Conservation (phyloP, 2,888 invertebrate species). For the Danaus chrysippus region DNA sequence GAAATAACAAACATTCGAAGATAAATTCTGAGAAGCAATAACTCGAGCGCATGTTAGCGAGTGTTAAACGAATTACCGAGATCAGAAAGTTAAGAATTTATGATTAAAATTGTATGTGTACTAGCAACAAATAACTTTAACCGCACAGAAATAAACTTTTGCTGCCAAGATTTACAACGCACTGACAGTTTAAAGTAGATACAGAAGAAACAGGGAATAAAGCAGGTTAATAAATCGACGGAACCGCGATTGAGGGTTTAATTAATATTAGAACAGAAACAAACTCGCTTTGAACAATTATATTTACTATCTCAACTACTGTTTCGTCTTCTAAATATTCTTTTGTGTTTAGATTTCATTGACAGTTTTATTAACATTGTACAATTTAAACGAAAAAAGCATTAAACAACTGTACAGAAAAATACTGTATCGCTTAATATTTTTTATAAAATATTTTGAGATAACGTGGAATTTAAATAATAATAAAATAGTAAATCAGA, state of each 20-base stretch:
- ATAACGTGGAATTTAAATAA: too few relatives aligned
- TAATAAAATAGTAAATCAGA: too few relatives aligned
- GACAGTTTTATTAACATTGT: too few relatives aligned
- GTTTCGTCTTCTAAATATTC: too few relatives aligned
- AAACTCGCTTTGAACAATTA: conserved; percentile 47
- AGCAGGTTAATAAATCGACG: conserved; percentile 32
- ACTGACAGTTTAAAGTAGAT: conserved; percentile 1
- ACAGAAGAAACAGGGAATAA: conserved; percentile 10
- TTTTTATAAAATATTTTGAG: too few relatives aligned
- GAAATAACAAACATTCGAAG: not conserved
- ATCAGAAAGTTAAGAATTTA: not conserved
- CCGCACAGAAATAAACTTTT: not conserved
- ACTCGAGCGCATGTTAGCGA: not conserved
- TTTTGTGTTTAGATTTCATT: too few relatives aligned
- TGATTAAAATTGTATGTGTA: not conserved
- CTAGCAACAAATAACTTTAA: not conserved
- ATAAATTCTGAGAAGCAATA: conserved; percentile 1
- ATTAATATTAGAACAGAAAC: conserved; percentile 53
- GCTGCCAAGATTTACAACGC: not conserved
- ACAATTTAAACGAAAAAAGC: too few relatives aligned
- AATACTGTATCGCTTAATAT: too few relatives aligned
- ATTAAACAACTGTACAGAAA: too few relatives aligned
- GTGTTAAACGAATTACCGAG: not conserved
- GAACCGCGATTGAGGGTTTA: conserved; percentile 39
- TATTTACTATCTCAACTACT: conserved; percentile 17